A percentile compares a stretch with the other conserved stretches of the same genome.
phyloP scores from a whole-genome alignment of 1,140 invertebrate genomes.

The Aphelinus certus region DNA sequence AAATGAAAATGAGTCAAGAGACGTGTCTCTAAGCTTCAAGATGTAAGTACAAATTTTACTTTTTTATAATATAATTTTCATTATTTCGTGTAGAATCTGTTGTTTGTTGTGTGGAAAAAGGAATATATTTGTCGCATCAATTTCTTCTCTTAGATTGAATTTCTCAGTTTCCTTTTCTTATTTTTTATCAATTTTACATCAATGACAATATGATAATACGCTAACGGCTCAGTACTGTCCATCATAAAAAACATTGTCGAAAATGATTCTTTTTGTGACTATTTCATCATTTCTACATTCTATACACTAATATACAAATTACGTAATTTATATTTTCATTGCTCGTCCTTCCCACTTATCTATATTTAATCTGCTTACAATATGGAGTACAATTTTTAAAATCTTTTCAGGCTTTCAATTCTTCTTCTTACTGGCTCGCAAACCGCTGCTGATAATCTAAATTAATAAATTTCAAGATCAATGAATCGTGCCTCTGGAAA shows the following conservation, averaged over 20 bases:
- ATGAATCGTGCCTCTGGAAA: no score
- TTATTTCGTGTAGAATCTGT: constrained; percentile 45
- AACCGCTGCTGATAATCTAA: no score
- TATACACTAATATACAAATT: constrained; percentile 69
- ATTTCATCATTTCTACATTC: constrained; percentile 65
- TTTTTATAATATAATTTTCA: constrained; percentile 35
- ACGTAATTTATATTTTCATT: constrained; percentile 61
- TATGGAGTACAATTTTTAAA: constrained; percentile 57
- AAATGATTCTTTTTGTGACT: constrained; percentile 64
- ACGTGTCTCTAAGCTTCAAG: constrained; percentile 30
- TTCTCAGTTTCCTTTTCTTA: constrained; percentile 47
- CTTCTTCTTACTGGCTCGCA: constrained; percentile 49
- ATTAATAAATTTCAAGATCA: neutral
- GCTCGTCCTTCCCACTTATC: constrained; percentile 63
- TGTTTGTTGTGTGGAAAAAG: neutral
- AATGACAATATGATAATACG: constrained; percentile 47
- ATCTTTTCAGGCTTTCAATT: constrained; percentile 41
- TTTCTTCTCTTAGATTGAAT: constrained; percentile 40
- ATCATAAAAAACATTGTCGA: constrained; percentile 67
- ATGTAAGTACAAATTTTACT: constrained; percentile 7
- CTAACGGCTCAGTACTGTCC: constrained; percentile 62
- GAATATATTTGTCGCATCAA: constrained; percentile 1
- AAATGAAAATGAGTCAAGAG: constrained; percentile 1
- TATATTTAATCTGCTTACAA: constrained; percentile 53
- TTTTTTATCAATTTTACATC: constrained; percentile 50